These are phyloP conservation scores for Pseudocheirus occidentalis DNA, from an alignment of 2,797 vertebrate genomes.

Conservation along the genomic window DNA sequence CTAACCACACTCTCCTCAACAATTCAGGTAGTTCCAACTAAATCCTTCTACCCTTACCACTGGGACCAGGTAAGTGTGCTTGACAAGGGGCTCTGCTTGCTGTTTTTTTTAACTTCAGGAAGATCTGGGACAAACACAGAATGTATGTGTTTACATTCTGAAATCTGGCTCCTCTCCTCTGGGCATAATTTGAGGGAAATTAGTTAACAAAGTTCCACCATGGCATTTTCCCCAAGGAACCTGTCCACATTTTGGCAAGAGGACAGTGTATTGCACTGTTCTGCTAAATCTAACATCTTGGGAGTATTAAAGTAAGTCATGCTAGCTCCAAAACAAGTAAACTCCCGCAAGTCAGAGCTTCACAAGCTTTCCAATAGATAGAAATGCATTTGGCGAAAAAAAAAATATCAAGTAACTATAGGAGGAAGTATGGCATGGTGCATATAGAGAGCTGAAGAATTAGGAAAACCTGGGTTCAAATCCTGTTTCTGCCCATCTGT, in stretches of 20 bases:
- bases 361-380: conserved; percentile 30
- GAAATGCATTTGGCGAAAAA: neutral
- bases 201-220: conserved; percentile 33
- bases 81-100: neutral
- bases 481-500: neutral
- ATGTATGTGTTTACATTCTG: conserved; percentile 51
- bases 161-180: conserved; percentile 30
- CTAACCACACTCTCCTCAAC: conserved; percentile 49
- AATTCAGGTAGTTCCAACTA: neutral
- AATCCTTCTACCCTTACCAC: conserved; percentile 42
- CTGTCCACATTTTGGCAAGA: conserved; percentile 18
- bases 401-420: neutral
- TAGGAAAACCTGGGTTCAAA: neutral
- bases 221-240: conserved; percentile 58
- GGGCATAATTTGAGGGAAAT: conserved; percentile 37
- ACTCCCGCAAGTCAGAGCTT: neutral
- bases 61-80: conserved; percentile 61
- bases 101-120: neutral
- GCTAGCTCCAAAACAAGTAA: conserved; percentile 11
- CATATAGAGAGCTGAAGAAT: neutral
- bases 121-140: conserved; percentile 40
- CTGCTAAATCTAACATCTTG: conserved; percentile 31
- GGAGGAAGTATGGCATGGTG: neutral
- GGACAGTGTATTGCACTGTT: neutral
- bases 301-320: neutral